Base-by-base conservation (phyloP, 2,888 invertebrate genomes). In the Ormyrus rosae region DNA sequence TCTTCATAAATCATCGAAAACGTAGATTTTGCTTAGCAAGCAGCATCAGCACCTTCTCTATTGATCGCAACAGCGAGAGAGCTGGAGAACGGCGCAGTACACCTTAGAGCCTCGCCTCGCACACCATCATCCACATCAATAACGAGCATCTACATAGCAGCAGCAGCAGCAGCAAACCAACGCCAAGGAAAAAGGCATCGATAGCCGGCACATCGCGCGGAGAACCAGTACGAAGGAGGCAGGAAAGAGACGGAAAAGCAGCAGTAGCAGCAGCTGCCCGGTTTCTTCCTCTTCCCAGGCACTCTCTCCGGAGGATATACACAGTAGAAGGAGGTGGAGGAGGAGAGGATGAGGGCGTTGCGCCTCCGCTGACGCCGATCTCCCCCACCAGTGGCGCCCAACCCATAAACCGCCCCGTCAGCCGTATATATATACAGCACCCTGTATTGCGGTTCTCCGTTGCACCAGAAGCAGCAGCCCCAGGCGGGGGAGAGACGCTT, bases 391-490 rank as follows among this genome's bases (percentile, higher is more conserved):
- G 46, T 51, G n/a, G 45, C 64, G 72, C 10, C 78, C 77, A 76
- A 75, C 77, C 80, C 74, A 81, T 79, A 81, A 84, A 79, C 83
- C 83, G 74, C 82, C 83, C 84, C 84, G 83, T 84, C 72, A 55
- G 73, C 65, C 1, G 78, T 81, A 82, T 81, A 84, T 78, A 19
- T 19, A 19, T 19, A 19, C 19, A 19, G 58, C 64, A 63, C 67
- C 48, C 73, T 82, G 77, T 80, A 80, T 82, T 77, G 82, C 80
- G 81, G 81, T 78, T 83, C 86, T 84, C 83, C 83, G 84, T 84
- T 84, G 83, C 83, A 83, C 84, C 81, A 70, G 19, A 7, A 69
- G 69, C 56, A 69, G 55, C 67, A 58, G 58, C 56, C 53, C 45
- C 58, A 19, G 19, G 19, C 19, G 19, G 19, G 19, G 19, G 19